Evolutionary conservation across 2,113 vertebrate species (phyloP), one percentile per base, ranked within the genome.

Genomic region (Elachura formosa): DNA sequence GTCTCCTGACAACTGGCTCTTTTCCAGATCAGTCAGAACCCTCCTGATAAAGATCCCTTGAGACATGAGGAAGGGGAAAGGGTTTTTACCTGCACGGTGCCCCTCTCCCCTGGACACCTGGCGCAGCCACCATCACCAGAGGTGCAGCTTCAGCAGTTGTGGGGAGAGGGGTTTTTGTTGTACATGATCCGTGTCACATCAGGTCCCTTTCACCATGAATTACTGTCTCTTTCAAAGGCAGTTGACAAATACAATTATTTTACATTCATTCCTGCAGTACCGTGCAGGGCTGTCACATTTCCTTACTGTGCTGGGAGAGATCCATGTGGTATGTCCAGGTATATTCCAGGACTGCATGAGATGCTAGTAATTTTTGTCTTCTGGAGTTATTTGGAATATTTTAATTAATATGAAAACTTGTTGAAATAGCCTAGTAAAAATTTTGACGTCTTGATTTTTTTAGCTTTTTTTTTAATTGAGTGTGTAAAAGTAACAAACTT

Each of bases 231-330:
- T 55, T 38, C n/a, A 21, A 34, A 76, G 38, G 68, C 9, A 12
- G 16, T 28, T 31, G 45, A 38, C 21, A 51, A 40, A 25, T 10
- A 34, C 18, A 22, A 4, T 34, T 85, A 34, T 11, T 20, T 29
- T 11, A 6, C 15, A 4, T 11, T 46, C 5, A 6, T 8, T 33
- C 10, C 2, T 49, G 43, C 51, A 31, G 6, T 25, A 29, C 5
- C 13, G 6, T 5, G 6, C 4, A 68, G 40, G 14, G 23, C 3
- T 54, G 46, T 31, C 2, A 0, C 8, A 25, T 1, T 12, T 31
- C 28, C 41, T 55, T 14, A 11, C 19, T 2, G 1, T 12, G 5
- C 46, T 20, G 41, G 45, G 28, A 38, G 40, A 31, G 14, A 40
- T 22, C n/a, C 63, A 2, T 5, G 14, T 33, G 17, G 6, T 7